Base-by-base conservation (phyloP, 2,797 vertebrate genomes). In the Manis pentadactyla region DNA sequence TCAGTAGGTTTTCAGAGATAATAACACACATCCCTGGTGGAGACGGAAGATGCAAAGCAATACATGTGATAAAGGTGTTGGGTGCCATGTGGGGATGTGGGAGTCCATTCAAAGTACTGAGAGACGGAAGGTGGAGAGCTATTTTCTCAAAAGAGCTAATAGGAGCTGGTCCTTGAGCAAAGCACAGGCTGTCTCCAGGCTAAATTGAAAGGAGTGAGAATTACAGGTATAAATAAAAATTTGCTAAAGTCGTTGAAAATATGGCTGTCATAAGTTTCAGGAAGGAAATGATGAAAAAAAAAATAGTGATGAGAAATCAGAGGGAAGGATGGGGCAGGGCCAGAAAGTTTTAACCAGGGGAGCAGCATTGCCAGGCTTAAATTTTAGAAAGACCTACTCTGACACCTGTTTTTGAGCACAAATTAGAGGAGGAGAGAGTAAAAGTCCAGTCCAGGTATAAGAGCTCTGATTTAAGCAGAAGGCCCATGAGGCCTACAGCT, bases 201-300 rank as follows among this genome's bases (percentile, higher is more conserved):
- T 66, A 71, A 86, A 87, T 31, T 59, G 27, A 61, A 74, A 68
- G 18, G 31, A 51, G 21, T 57, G 25, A 95, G 69, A 81, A 90
- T 87, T 71, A 21, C 39, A 84, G 49, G n/a, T 87, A 53, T 61
- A 74, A 91, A 74, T 34, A 31, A 64, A 84, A 87, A 64, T 59
- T 53, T 82, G 21, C 75, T 46, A 75, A 64, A 82, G 46, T 73
- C 63, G 17, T 81, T 81, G 61, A 66, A 79, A 82, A 64, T 59
- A 46, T 42, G 77, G 17, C 64, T 55, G 13, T 42, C 25, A 18
- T 42, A 53, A 46, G 25, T 92, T 55, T 94, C 79, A 92, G n/a
- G 68, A 89, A 95, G 59, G 69, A 94, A 77, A 73, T 39, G 57
- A 49, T 27, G 59, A 63, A 55, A 74, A 83, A 77, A 82, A 57